A percentile compares a stretch with the other conserved stretches of the same genome.
Conservation (phyloP, 2,797 vertebrate genomes). For the Liparis tanakae region DNA sequence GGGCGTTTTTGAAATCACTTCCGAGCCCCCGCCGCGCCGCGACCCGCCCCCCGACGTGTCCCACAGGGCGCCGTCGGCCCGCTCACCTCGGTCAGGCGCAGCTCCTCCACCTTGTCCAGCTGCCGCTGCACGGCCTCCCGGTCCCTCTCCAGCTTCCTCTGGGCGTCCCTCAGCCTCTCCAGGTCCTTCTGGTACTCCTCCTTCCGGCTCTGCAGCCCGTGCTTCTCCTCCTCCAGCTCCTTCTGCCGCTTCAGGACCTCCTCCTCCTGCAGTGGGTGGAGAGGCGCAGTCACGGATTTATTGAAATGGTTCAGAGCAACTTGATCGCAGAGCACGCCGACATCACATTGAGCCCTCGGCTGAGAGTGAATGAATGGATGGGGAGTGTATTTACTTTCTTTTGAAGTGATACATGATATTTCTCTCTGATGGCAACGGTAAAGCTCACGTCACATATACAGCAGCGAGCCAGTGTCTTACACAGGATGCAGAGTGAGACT, state of each 20-base stretch:
- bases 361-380: not conserved
- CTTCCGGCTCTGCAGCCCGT: conserved; percentile 86
- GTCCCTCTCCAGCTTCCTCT: conserved; percentile 92
- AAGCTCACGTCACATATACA: not conserved
- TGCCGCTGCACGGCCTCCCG: conserved; percentile 85
- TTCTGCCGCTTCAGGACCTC: conserved; percentile 75
- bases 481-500: not conserved
- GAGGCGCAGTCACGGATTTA: conserved; percentile 34
- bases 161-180: conserved; percentile 88
- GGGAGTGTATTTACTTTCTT: not conserved
- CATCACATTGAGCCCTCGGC: not conserved
- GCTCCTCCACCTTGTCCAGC: conserved; percentile 80
- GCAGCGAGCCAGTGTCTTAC: no score
- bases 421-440: not conserved
- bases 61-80: no score
- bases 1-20: conserved; percentile 21
- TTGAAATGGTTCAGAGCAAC: conserved; percentile 5
- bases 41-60: no score
- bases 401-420: not conserved
- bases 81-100: conserved; percentile 74
- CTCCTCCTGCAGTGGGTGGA: conserved; percentile 80
- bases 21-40: no score
- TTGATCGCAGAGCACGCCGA: not conserved
- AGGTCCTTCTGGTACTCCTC: conserved; percentile 90
- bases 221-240: conserved; percentile 83